Percentiles rank a stretch among this genome's conserved stretches.
phyloP scores from a whole-genome alignment of 2,797 vertebrate species.

The Streptopelia turtur region DNA sequence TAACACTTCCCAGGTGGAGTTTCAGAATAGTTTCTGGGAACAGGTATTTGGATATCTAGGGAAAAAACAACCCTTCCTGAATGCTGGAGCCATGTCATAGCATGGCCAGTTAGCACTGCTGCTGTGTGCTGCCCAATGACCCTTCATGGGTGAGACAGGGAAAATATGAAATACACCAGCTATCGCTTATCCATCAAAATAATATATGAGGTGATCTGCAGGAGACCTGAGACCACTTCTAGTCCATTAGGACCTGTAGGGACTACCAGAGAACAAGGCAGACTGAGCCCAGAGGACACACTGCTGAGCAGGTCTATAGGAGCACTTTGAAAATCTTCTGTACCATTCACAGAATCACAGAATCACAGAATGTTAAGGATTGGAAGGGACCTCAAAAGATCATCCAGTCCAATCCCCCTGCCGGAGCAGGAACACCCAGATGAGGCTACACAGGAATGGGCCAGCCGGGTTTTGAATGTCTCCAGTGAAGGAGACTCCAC shows the following conservation, averaged over 20 bases:
- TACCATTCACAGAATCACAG: background rate
- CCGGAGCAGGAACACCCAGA: too few species aligned
- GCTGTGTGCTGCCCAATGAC: background rate
- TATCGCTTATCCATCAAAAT: background rate
- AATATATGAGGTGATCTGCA: background rate
- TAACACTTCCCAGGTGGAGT: background rate
- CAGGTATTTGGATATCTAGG: background rate
- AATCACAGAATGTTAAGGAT: too few species aligned
- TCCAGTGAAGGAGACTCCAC: too few species aligned
- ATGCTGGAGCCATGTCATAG: background rate
- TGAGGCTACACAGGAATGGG: too few species aligned
- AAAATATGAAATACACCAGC: background rate
- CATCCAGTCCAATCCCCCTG: too few species aligned
- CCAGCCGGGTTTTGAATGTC: too few species aligned
- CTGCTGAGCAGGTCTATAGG: background rate
- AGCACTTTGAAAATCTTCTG: background rate
- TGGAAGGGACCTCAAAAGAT: too few species aligned
- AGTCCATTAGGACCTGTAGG: background rate
- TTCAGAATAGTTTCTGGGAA: background rate
- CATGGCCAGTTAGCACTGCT: rapidly evolving
- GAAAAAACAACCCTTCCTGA: background rate
- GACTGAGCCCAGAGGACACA: background rate
- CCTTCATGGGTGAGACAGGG: background rate
- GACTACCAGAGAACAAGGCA: background rate
- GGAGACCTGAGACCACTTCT: background rate